A percentile compares a stretch with the other conserved stretches of the same genome.
phyloP scores from a whole-genome alignment of 2,888 invertebrate genomes.

The Ecliptopera silaceata region DNA sequence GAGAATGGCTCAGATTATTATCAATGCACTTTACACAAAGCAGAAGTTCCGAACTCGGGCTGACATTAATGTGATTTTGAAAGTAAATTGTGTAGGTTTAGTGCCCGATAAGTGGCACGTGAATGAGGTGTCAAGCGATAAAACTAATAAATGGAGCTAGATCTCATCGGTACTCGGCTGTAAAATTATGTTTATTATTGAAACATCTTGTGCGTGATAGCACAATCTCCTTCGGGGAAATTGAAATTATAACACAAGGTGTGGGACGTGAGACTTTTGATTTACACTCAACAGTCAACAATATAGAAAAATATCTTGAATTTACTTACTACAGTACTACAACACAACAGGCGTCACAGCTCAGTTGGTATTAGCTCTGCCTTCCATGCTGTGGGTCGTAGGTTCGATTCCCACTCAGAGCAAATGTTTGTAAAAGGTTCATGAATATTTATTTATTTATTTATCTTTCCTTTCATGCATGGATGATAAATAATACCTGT shows the following conservation, averaged over 20 bases:
- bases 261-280: not conserved
- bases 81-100: constrained; percentile 79
- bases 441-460: no score
- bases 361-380: no score
- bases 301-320: no score
- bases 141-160: constrained; percentile 74
- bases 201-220: constrained; percentile 38
- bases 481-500: no score
- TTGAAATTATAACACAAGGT: not conserved
- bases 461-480: no score
- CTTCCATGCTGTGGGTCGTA: no score
- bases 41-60: constrained; percentile 72
- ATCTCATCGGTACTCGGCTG: constrained; percentile 49
- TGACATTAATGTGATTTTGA: constrained; percentile 81
- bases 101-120: constrained; percentile 67
- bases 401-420: no score
- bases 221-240: constrained; percentile 25
- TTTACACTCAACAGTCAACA: not conserved
- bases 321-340: no score
- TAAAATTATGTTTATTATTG: constrained; percentile 46
- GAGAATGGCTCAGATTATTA: constrained; percentile 78
- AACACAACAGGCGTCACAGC: no score
- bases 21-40: constrained; percentile 83
- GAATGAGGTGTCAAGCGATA: constrained; percentile 78
- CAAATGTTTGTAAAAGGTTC: no score